Evolutionary conservation across 1,140 invertebrate species (phyloP).

Genomic region (Drosophila arizonae): DNA sequence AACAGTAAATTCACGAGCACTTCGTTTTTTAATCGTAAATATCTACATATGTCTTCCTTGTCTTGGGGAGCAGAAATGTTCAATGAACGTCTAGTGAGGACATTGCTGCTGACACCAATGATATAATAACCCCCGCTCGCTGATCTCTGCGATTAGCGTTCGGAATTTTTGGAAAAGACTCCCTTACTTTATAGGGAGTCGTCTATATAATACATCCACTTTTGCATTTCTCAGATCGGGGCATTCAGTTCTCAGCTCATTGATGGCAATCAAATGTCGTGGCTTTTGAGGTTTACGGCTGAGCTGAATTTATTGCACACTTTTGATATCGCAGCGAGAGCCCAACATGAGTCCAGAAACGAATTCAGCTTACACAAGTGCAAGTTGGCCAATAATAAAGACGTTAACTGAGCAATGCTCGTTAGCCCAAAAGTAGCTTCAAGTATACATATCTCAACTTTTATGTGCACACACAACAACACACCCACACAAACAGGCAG

Average conservation of each 20-base stretch:
- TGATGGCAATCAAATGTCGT: neutral
- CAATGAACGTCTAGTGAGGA: constrained; percentile 77
- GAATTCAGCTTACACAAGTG: constrained; percentile 30
- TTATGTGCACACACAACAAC: constrained; percentile 25
- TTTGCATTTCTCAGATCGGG: too few species aligned
- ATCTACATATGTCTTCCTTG: too few species aligned
- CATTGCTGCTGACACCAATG: constrained; percentile 78
- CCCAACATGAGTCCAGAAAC: neutral
- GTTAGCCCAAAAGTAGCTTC: constrained; percentile 72
- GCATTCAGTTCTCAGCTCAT: too few species aligned
- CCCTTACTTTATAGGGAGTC: constrained; percentile 75
- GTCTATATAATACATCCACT: constrained; percentile 45
- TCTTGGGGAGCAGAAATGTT: constrained; percentile 78
- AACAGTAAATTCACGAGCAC: too few species aligned
- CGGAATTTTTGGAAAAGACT: constrained; percentile 73
- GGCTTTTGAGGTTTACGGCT: constrained; percentile 5
- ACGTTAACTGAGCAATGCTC: constrained; percentile 66
- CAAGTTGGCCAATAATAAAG: constrained; percentile 67
- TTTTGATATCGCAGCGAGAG: constrained; percentile 23
- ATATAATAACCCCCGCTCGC: constrained; percentile 62
- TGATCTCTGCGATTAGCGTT: constrained; percentile 34
- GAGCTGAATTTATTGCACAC: constrained; percentile 28
- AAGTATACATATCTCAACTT: constrained; percentile 61
- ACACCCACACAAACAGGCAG: constrained; percentile 8
- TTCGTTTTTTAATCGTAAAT: too few species aligned